Evolutionary conservation across 2,113 vertebrate species (phyloP).

Genomic region (Nannospalax galili): DNA sequence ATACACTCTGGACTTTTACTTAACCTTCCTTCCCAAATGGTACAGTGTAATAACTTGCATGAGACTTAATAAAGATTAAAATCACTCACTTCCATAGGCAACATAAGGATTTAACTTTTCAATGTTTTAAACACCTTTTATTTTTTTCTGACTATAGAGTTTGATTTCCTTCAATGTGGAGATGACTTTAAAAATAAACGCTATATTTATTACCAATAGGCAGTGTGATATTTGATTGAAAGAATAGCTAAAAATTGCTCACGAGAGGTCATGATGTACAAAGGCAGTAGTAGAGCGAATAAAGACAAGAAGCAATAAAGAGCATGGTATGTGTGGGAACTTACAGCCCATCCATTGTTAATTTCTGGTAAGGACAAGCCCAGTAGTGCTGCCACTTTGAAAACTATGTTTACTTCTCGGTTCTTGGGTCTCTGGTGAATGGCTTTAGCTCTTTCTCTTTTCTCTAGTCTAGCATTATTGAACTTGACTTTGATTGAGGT

Average conservation of each 20-base stretch:
- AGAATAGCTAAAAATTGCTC: background rate
- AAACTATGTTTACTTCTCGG: background rate
- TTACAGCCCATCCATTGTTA: background rate
- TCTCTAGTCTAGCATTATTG: background rate
- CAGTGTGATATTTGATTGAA: constrained; percentile 31
- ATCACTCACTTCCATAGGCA: background rate
- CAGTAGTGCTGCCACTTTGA: background rate
- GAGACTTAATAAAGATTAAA: background rate
- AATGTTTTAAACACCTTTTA: too few species aligned
- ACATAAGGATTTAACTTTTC: too few species aligned
- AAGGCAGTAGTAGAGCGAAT: background rate
- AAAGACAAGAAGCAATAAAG: background rate
- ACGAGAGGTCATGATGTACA: background rate
- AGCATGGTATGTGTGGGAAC: background rate
- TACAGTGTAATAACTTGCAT: background rate
- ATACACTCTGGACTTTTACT: background rate
- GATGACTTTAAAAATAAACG: constrained; percentile 3
- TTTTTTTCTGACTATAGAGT: background rate
- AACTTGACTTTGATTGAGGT: background rate
- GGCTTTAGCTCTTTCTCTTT: background rate
- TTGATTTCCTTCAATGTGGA: background rate
- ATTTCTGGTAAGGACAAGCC: background rate
- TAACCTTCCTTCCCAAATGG: background rate
- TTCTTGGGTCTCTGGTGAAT: background rate
- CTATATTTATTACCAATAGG: background rate